Base-by-base conservation (phyloP, 2,113 vertebrate genomes). In the Cercocebus atys region DNA sequence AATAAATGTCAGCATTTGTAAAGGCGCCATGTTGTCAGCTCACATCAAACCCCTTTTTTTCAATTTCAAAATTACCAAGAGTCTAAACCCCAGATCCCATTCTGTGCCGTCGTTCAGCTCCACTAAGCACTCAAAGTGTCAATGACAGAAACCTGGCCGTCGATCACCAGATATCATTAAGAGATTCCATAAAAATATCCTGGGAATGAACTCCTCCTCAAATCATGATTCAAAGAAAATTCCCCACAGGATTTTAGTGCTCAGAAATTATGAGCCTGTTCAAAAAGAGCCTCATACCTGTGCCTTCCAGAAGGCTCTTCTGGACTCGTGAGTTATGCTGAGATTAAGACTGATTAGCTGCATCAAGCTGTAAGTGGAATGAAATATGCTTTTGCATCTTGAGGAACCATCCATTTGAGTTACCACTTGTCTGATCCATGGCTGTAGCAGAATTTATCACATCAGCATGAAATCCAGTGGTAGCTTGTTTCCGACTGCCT, bases 141-240 rank as follows among this genome's bases (percentile, higher is more conserved):
- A 0, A 5, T 0, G 5, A 61, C 4, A n/a, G 17, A 32, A 2
- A 2, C 55, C 32, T 3, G 50, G 16, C 6, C 0, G 47, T 57
- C 0, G 0, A 10, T 4, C 3, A 27, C 75, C 10, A 11, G 59
- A 23, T 18, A 25, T 23, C 43, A 11, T 14, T 2, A 11, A n/a
- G 40, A 45, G 23, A 76, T 32, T 32, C 73, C 72, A 4, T 18
- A 18, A 16, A 72, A 27, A 72, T 3, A 14, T 5, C 17, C 32
- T 17, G 50, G 23, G 84, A 47, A 82, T 0, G 13, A 82, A 43
- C 32, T 17, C 0, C 59, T 68, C 70, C n/a, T 57, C 52, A 78
- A 6, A 88, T 17, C 3, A 0, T 23, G 52, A 30, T 68, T 89
- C 72, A 23, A 52, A 8, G 81, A 35, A 40, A 38, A 59, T 10